Conservation (phyloP, 2,888 invertebrate species). For the Bembecia ichneumoniformis region DNA sequence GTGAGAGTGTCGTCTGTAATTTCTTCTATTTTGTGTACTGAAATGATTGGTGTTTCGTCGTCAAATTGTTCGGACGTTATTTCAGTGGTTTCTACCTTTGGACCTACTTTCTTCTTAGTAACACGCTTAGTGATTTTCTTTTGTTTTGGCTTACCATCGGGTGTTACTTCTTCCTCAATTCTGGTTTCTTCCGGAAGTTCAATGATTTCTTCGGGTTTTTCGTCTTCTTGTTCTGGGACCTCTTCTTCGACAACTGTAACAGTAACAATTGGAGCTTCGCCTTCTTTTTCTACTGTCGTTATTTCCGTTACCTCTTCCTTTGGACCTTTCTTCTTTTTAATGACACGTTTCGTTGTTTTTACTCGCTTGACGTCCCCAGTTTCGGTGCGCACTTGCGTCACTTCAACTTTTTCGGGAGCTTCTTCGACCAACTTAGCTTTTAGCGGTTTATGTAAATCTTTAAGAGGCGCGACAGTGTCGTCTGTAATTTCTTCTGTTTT, state of each 20-base stretch:
- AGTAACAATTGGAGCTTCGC: constrained; percentile 10
- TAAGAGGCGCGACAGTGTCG: constrained; percentile 1
- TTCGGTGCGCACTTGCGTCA: constrained; percentile 14
- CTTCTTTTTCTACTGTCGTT: constrained; percentile 24
- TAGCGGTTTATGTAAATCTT: constrained; percentile 15
- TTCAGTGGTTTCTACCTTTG: constrained; percentile 18
- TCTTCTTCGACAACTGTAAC: constrained; percentile 4
- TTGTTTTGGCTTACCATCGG: constrained; percentile 21
- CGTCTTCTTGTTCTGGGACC: constrained; percentile 9
- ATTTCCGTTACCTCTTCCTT: constrained; percentile 32
- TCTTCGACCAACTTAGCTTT: constrained; percentile 23
- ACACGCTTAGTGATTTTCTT: constrained; percentile 23
- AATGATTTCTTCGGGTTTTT: constrained; percentile 12
- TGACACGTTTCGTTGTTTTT: constrained; percentile 15
- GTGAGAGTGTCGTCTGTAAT: constrained; percentile 27
- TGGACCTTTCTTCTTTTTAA: constrained; percentile 27
- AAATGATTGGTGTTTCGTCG: constrained; percentile 22
- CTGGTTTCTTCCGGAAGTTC: constrained; percentile 27
- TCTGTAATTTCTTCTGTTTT: constrained; percentile 7
- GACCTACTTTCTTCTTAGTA: constrained; percentile 24
- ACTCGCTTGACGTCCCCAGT: constrained; percentile 11
- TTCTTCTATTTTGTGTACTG: constrained; percentile 23
- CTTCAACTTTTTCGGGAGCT: constrained; percentile 11
- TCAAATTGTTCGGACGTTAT: constrained; percentile 17
- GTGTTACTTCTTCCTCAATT: constrained; percentile 20